These are phyloP conservation scores for Probosciger aterrimus DNA, from an alignment of 2,113 vertebrate genomes.

Conservation along the genomic window DNA sequence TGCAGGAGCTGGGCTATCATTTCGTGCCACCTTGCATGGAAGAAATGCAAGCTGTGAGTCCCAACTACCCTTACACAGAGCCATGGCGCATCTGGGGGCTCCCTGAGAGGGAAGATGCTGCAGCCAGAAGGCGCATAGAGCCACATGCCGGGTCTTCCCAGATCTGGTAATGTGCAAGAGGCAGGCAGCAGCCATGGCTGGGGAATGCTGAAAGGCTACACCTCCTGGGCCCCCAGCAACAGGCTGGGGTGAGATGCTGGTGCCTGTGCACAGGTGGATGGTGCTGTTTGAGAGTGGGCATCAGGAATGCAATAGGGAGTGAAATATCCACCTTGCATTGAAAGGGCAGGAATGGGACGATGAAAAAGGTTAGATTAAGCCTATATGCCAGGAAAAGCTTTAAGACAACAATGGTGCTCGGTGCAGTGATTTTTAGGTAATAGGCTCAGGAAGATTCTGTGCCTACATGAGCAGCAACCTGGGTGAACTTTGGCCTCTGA, in stretches of 20 bases:
- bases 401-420: not conserved
- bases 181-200: not conserved
- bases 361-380: not conserved
- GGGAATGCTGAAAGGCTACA: not conserved
- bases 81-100: accelerated
- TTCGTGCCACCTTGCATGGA: accelerated
- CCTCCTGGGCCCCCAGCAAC: accelerated
- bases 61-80: not conserved
- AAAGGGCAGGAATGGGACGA: not conserved
- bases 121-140: not conserved
- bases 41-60: not conserved
- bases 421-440: not conserved
- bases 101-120: accelerated
- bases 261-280: accelerated
- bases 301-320: accelerated
- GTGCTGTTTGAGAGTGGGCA: not conserved
- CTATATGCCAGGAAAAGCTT: not conserved
- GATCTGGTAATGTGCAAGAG: accelerated
- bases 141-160: accelerated
- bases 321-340: not conserved
- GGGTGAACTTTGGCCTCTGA: not conserved
- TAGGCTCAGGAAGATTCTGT: not conserved
- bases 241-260: not conserved
- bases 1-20: accelerated
- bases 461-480: not conserved